Evolutionary conservation across 2,888 invertebrate species (phyloP).

Genomic region (Dryobota labecula): DNA sequence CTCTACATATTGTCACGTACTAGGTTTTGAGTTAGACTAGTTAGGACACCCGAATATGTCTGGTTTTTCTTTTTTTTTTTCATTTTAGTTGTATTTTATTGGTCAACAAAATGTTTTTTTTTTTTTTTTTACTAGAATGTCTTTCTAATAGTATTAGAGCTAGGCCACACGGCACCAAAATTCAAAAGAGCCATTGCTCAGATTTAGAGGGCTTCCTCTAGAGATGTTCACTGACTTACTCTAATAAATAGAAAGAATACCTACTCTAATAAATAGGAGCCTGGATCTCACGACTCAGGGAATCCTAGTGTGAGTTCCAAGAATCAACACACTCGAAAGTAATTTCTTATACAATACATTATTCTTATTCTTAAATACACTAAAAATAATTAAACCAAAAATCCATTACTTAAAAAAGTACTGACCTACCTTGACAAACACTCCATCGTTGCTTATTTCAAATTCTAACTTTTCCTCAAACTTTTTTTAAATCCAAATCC

Average conservation of each 20-base stretch:
- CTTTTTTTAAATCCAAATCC: not conserved
- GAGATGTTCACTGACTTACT: not conserved
- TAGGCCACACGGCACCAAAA: not conserved
- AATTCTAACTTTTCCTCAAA: not conserved
- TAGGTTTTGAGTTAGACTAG: constrained; percentile 16
- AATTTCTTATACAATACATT: too few species aligned
- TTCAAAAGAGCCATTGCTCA: not conserved
- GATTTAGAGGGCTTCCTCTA: not conserved
- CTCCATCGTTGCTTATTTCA: not conserved
- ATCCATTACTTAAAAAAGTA: not conserved
- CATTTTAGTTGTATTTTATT: not conserved
- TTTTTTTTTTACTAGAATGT: not conserved
- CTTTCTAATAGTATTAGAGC: not conserved
- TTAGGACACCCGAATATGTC: not conserved
- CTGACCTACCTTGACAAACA: not conserved
- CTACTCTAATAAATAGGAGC: too few species aligned
- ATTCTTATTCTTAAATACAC: too few species aligned
- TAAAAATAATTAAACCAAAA: too few species aligned
- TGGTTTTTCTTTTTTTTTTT: not conserved
- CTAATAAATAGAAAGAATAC: too few species aligned
- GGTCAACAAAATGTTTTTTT: not conserved
- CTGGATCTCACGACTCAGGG: too few species aligned
- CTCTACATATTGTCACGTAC: constrained; percentile 58
- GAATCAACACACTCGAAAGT: too few species aligned
- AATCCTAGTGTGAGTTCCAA: too few species aligned